Evolutionary conservation across 2,113 vertebrate species (phyloP).

Genomic region (Saccopteryx bilineata): DNA sequence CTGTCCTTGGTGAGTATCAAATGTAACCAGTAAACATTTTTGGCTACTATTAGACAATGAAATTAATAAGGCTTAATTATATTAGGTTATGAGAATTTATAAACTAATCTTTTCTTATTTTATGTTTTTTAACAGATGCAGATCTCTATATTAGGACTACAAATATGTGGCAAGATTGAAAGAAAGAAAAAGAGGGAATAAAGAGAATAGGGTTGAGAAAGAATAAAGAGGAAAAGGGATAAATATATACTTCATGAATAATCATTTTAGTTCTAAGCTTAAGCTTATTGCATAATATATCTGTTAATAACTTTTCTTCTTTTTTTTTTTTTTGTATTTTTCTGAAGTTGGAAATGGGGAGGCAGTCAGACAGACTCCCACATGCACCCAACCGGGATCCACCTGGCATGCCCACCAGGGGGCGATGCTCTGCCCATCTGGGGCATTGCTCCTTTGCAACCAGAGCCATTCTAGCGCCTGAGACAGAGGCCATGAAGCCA

Average conservation of each 20-base stretch:
- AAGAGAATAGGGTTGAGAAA: not conserved
- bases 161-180: not conserved
- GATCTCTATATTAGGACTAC: conserved; percentile 25
- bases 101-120: conserved; percentile 5
- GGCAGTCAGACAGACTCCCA: too few relatives aligned
- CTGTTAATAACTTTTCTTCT: not conserved
- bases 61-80: conserved; percentile 74
- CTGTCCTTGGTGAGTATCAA: conserved; percentile 76
- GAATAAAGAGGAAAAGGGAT: not conserved
- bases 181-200: not conserved
- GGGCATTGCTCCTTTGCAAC: too few relatives aligned
- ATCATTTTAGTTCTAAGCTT: not conserved
- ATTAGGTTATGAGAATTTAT: conserved; percentile 52
- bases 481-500: too few relatives aligned
- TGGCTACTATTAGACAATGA: conserved; percentile 76
- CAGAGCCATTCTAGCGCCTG: too few relatives aligned
- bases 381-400: too few relatives aligned
- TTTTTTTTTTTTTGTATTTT: not conserved
- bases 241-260: not conserved
- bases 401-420: too few relatives aligned
- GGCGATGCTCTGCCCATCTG: too few relatives aligned
- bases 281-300: not conserved
- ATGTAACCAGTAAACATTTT: conserved; percentile 84
- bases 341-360: too few relatives aligned
- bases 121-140: not conserved